Conservation (phyloP, 2,888 invertebrate species). For the Dryocosmus kuriphilus region DNA sequence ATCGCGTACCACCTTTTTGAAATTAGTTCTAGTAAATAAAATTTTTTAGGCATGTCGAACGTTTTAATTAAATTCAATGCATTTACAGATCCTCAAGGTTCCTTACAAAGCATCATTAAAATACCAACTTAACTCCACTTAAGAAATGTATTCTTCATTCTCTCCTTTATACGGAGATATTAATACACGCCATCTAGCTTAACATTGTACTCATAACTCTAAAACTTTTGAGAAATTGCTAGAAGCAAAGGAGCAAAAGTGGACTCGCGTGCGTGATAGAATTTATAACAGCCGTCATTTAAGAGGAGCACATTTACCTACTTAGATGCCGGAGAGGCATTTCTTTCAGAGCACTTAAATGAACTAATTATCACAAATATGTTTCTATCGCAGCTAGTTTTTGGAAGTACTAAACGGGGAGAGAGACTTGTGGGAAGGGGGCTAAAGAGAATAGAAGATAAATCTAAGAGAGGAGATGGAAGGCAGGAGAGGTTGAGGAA, state of each 20-base stretch:
- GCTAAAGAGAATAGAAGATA: slow-evolving; percentile 49
- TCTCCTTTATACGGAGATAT: too few species aligned
- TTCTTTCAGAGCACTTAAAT: background rate
- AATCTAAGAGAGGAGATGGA: slow-evolving; percentile 50
- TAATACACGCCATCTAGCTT: background rate
- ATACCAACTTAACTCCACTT: too few species aligned
- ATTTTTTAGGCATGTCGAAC: background rate
- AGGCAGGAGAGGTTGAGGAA: slow-evolving; percentile 44
- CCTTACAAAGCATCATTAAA: too few species aligned
- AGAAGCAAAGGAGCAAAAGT: background rate
- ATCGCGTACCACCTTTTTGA: background rate
- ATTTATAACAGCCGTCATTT: slow-evolving; percentile 26
- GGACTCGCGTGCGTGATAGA: background rate
- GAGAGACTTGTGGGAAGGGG: slow-evolving; percentile 36
- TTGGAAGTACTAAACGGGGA: background rate
- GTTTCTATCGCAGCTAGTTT: slow-evolving; percentile 1
- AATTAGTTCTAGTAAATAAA: background rate
- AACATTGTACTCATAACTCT: background rate
- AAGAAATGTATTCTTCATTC: background rate
- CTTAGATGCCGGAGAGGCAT: background rate
- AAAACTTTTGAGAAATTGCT: background rate
- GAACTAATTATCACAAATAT: background rate
- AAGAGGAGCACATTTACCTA: slow-evolving; percentile 2
- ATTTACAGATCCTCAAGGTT: background rate
- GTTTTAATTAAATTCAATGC: too few species aligned